phyloP scores from a whole-genome alignment of 2,888 invertebrate species.

The Phaedon cochleariae region DNA sequence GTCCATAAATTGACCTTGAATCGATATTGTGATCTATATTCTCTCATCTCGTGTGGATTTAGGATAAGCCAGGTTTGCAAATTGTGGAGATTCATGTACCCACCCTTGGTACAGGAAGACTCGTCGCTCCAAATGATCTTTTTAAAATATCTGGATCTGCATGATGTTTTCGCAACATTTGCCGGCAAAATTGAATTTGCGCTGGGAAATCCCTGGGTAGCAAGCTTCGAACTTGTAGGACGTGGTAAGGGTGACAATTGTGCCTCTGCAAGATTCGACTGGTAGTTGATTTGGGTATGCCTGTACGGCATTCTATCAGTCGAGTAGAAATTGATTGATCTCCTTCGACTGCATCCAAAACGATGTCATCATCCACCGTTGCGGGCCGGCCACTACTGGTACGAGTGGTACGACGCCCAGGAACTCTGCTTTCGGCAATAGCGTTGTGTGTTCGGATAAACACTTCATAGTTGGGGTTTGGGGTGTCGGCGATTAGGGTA shows the following conservation, averaged over 20 bases:
- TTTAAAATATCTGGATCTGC: background rate
- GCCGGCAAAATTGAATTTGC: background rate
- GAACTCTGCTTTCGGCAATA: too few relatives aligned
- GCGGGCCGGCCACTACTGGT: too few relatives aligned
- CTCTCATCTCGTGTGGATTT: too few relatives aligned
- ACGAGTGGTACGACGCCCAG: too few relatives aligned
- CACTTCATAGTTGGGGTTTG: conserved; percentile 7
- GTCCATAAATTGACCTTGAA: too few relatives aligned
- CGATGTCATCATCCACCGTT: background rate
- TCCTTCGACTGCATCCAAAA: background rate
- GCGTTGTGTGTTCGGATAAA: conserved; percentile 8
- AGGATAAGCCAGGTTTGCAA: too few relatives aligned
- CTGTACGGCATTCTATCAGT: conserved; percentile 4
- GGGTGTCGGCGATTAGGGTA: conserved; percentile 9
- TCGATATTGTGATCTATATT: too few relatives aligned
- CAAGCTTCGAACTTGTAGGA: background rate
- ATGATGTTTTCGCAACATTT: conserved; percentile 4
- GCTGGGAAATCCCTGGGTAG: background rate
- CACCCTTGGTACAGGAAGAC: too few relatives aligned
- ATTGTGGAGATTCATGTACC: too few relatives aligned
- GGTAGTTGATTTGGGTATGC: conserved; percentile 2
- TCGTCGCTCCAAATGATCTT: too few relatives aligned
- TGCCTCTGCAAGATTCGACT: background rate
- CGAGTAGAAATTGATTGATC: background rate
- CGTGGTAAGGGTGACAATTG: conserved; percentile 1